phyloP scores from a whole-genome alignment of 2,888 invertebrate species.

The Encarsia formosa region DNA sequence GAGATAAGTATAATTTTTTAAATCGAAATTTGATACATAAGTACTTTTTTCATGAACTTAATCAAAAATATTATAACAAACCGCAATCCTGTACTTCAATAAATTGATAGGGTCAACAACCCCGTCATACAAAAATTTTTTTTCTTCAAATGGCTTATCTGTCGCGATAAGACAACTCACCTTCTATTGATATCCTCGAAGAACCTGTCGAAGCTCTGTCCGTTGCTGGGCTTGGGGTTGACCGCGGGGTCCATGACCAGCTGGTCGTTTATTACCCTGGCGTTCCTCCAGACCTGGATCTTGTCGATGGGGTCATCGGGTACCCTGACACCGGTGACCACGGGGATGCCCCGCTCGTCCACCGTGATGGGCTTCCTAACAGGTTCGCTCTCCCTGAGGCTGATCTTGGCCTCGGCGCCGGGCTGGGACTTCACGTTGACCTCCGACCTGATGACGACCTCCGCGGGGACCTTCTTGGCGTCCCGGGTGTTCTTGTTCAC shows the following conservation, averaged over 20 bases:
- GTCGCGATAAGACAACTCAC: too few species aligned
- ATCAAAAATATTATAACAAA: too few species aligned
- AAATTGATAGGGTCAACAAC: too few species aligned
- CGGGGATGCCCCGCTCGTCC: constrained; percentile 70
- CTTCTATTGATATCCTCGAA: constrained; percentile 45
- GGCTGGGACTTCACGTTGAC: constrained; percentile 56
- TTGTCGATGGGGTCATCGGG: constrained; percentile 81
- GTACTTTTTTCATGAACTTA: too few species aligned
- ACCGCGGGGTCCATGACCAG: constrained; percentile 59
- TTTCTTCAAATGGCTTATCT: too few species aligned
- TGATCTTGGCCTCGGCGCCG: neutral
- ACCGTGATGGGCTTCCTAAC: constrained; percentile 51
- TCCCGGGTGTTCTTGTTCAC: constrained; percentile 48
- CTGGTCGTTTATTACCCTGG: constrained; percentile 80
- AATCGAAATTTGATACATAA: too few species aligned
- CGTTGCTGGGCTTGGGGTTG: constrained; percentile 1
- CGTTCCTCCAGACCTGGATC: constrained; percentile 79
- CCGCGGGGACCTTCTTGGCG: constrained; percentile 60
- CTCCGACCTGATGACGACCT: constrained; percentile 64
- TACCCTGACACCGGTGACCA: constrained; percentile 76
- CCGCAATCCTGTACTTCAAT: too few species aligned
- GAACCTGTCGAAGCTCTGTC: constrained; percentile 38
- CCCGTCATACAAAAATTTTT: too few species aligned
- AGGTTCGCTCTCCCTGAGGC: neutral
- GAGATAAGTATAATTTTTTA: too few species aligned